Percentiles rank a stretch among this genome's conserved stretches.
phyloP scores from a whole-genome alignment of 1,140 invertebrate species.

The Eupristina koningsbergeri region DNA sequence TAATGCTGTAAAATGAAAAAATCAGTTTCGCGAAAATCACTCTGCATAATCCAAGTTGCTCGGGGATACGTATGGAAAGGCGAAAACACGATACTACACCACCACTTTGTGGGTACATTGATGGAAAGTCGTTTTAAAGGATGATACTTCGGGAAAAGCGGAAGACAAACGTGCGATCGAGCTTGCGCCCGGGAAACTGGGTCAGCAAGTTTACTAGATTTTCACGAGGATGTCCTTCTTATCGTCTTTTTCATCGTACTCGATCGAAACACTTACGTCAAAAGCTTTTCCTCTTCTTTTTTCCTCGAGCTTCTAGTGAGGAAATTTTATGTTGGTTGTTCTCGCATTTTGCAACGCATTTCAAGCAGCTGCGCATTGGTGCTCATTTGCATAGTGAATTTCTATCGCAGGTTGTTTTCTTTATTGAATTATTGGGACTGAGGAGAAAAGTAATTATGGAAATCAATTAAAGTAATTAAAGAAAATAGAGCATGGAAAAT shows the following conservation, averaged over 20 bases:
- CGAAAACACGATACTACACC: not conserved
- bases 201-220: slow-evolving; percentile 37
- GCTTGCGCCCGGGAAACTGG: slow-evolving; percentile 1
- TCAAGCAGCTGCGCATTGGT: not conserved
- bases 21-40: not conserved
- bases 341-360: slow-evolving; percentile 23
- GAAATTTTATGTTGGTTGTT: slow-evolving; percentile 7
- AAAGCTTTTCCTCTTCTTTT: slow-evolving; percentile 1
- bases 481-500: slow-evolving; percentile 2
- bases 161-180: slow-evolving; percentile 18
- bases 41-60: not conserved
- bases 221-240: not conserved
- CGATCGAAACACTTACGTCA: slow-evolving; percentile 38
- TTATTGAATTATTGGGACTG: not conserved
- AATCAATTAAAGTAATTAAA: too few relatives aligned
- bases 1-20: not conserved
- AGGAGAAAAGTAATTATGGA: not conserved
- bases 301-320: not conserved
- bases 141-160: slow-evolving; percentile 25
- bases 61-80: not conserved
- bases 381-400: not conserved
- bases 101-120: slow-evolving; percentile 15
- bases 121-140: slow-evolving; percentile 46
- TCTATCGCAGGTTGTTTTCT: not conserved
- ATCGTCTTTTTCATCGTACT: slow-evolving; percentile 16